These are phyloP conservation scores for Coranthus polyacanthus DNA, from an alignment of 2,797 vertebrate genomes.

Conservation along the genomic window DNA sequence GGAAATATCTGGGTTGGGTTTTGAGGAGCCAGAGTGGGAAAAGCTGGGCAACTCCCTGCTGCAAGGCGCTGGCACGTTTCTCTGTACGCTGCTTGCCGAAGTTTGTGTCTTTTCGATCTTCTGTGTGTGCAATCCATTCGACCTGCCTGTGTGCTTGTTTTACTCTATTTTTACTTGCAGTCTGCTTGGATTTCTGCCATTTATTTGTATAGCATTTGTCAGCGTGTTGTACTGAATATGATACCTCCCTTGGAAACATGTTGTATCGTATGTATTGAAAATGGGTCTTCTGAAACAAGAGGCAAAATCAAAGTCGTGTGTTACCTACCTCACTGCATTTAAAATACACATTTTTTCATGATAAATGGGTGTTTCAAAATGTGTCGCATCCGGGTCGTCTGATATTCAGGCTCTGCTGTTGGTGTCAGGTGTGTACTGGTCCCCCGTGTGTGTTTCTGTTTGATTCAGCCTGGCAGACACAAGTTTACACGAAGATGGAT, in stretches of 20 bases:
- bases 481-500: neutral
- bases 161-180: neutral
- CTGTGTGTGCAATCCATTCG: slow-evolving; percentile 20
- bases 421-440: neutral
- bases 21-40: slow-evolving; percentile 62
- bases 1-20: slow-evolving; percentile 77
- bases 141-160: slow-evolving; percentile 21
- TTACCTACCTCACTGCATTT: neutral
- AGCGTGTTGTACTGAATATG: neutral
- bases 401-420: too few species aligned
- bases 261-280: too few species aligned
- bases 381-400: neutral
- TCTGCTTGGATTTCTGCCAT: neutral
- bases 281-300: too few species aligned
- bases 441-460: too few species aligned
- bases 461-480: neutral
- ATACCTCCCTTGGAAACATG: too few species aligned
- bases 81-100: slow-evolving; percentile 29
- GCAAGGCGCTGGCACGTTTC: slow-evolving; percentile 54
- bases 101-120: slow-evolving; percentile 31
- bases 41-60: slow-evolving; percentile 70
- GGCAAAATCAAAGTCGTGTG: neutral
- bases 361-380: neutral
- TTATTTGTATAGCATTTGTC: neutral
- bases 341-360: too few species aligned